These are phyloP conservation scores for Lepisosteus osseus DNA, from an alignment of 2,113 vertebrate genomes.

Conservation along the genomic window DNA sequence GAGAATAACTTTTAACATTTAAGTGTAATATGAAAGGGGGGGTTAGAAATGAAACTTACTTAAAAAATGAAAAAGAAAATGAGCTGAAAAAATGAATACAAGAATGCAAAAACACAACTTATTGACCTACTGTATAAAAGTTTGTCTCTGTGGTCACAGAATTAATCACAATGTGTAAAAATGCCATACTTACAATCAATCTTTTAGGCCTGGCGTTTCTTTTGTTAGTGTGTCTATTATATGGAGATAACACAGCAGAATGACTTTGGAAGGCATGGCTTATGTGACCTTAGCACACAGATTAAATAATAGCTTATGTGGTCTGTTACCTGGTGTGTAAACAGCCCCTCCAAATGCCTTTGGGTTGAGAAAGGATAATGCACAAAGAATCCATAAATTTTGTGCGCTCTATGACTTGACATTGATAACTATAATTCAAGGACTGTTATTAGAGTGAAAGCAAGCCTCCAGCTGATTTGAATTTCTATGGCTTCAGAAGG, in stretches of 20 bases:
- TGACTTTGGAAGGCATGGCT: neutral
- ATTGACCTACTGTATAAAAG: too few species aligned
- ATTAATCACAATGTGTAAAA: too few species aligned
- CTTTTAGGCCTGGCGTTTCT: neutral
- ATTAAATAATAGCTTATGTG: neutral
- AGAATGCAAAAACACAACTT: too few species aligned
- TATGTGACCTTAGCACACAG: neutral
- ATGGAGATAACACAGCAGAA: neutral
- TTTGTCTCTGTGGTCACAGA: too few species aligned
- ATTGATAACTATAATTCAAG: slow-evolving; percentile 11
- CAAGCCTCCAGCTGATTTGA: neutral
- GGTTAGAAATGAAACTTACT: too few species aligned
- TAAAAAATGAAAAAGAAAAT: too few species aligned
- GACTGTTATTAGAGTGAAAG: slow-evolving; percentile 8
- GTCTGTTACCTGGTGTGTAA: neutral
- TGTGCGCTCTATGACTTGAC: slow-evolving; percentile 4
- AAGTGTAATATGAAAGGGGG: too few species aligned
- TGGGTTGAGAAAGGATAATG: neutral
- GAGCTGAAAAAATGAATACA: too few species aligned
- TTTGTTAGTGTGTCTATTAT: neutral
- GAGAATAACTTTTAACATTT: too few species aligned
- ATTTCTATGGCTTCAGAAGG: slow-evolving; percentile 4
- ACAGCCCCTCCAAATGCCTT: neutral
- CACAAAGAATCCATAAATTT: slow-evolving; percentile 4
- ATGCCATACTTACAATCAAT: neutral